These are phyloP conservation scores for Geotrupes spiniger DNA, from an alignment of 2,888 invertebrate species.

Conservation along the genomic window DNA sequence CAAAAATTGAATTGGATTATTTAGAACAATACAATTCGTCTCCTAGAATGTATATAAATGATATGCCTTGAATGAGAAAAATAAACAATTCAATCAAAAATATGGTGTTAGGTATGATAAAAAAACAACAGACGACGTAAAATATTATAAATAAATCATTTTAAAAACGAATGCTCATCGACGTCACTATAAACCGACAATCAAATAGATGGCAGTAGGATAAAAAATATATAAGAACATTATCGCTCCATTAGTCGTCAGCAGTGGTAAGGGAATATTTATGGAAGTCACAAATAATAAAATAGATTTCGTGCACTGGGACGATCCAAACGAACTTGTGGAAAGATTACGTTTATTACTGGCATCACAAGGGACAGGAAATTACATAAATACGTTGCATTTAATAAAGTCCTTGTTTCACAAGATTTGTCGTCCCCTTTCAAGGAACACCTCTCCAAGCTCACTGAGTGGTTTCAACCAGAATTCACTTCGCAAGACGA, in stretches of 20 bases:
- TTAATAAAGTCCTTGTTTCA: no score
- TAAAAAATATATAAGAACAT: slow-evolving; percentile 19
- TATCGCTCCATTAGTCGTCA: slow-evolving; percentile 12
- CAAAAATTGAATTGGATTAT: background rate
- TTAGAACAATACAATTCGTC: slow-evolving; percentile 18
- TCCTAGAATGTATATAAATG: slow-evolving; percentile 19
- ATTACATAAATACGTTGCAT: no score
- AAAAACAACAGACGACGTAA: slow-evolving; percentile 5
- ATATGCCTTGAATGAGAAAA: slow-evolving; percentile 10
- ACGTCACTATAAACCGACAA: slow-evolving; percentile 15
- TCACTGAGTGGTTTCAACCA: no score
- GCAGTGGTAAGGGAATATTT: no score
- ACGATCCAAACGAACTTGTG: no score
- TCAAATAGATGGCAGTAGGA: slow-evolving; percentile 17
- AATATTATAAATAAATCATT: slow-evolving; percentile 13
- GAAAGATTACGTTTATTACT: no score
- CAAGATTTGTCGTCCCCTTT: no score
- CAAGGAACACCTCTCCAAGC: no score
- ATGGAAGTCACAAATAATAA: no score
- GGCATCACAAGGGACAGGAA: no score
- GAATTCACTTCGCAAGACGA: no score
- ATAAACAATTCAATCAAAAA: slow-evolving; percentile 20
- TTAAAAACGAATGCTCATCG: slow-evolving; percentile 18
- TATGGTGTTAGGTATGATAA: slow-evolving; percentile 22
- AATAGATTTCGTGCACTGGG: no score